Evolutionary conservation across 2,888 invertebrate genomes (phyloP).

Genomic region (Alviniconcha strummeri): DNA sequence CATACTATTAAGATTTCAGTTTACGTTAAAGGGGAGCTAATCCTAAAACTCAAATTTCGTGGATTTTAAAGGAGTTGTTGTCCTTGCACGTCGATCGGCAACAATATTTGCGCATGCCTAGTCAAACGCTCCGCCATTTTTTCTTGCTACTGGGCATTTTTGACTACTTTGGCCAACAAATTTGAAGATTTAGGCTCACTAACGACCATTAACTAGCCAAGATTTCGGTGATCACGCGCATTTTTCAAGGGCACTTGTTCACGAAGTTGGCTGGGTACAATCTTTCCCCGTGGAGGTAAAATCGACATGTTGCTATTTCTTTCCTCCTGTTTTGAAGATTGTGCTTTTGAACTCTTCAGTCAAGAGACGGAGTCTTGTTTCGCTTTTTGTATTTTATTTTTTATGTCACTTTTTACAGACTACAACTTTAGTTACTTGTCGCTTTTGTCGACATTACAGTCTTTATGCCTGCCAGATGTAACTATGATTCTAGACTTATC

Average conservation of each 20-base stretch:
- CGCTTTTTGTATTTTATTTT: neutral
- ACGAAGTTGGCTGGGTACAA: no score
- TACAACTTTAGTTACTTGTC: neutral
- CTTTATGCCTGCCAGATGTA: no score
- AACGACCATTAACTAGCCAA: no score
- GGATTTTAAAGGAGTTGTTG: neutral
- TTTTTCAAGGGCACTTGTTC: no score
- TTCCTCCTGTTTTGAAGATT: slow-evolving; percentile 46
- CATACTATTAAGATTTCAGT: no score
- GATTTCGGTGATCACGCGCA: no score
- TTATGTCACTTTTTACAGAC: neutral
- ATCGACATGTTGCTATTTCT: slow-evolving; percentile 41
- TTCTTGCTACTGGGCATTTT: neutral
- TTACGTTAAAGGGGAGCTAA: neutral
- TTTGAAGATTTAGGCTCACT: no score
- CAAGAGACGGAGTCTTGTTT: neutral
- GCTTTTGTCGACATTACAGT: no score
- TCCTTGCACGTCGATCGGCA: slow-evolving; percentile 1
- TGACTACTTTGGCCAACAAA: no score
- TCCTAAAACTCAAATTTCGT: neutral
- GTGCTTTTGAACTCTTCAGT: slow-evolving; percentile 39
- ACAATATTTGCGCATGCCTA: slow-evolving; percentile 26
- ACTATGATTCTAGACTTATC: no score
- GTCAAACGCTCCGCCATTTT: slow-evolving; percentile 16
- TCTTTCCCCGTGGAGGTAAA: slow-evolving; percentile 28